phyloP scores from a whole-genome alignment of 1,140 invertebrate genomes.

The Drosophila orena region DNA sequence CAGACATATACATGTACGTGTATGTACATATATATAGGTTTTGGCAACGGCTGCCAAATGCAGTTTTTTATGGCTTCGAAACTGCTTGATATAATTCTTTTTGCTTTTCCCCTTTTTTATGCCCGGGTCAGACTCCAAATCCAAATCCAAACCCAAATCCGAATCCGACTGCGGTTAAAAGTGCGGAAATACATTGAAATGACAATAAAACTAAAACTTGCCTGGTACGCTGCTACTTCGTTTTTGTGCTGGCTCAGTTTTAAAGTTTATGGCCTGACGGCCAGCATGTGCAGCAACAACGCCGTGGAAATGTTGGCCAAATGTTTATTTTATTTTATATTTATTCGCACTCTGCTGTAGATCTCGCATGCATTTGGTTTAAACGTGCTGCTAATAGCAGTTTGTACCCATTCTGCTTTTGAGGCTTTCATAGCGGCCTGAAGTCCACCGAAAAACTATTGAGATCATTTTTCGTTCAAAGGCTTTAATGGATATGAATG shows the following conservation, averaged over 20 bases:
- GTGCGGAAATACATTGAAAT: slow-evolving; percentile 83
- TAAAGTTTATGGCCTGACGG: slow-evolving; percentile 73
- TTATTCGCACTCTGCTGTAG: slow-evolving; percentile 37
- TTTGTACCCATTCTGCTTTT: slow-evolving; percentile 25
- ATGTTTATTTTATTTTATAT: slow-evolving; percentile 71
- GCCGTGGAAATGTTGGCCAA: slow-evolving; percentile 56
- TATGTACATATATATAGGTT: slow-evolving; percentile 27
- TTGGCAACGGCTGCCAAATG: slow-evolving; percentile 75
- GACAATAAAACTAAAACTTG: slow-evolving; percentile 83
- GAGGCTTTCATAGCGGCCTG: neutral
- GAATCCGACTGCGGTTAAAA: slow-evolving; percentile 74
- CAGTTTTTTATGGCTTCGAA: slow-evolving; percentile 82
- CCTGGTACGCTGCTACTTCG: slow-evolving; percentile 39
- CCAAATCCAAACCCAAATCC: slow-evolving; percentile 11
- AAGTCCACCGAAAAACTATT: neutral
- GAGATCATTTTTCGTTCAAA: too few relatives aligned
- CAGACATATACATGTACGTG: neutral
- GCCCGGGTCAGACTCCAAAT: slow-evolving; percentile 49
- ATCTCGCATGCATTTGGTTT: slow-evolving; percentile 33
- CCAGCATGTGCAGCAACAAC: slow-evolving; percentile 63
- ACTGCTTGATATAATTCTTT: slow-evolving; percentile 79
- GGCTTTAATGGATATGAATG: neutral
- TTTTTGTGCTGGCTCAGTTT: slow-evolving; percentile 57
- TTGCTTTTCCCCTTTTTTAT: slow-evolving; percentile 52
- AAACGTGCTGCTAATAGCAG: slow-evolving; percentile 65